Base-by-base conservation (phyloP, 1,140 invertebrate species). In the Drepana arcuata region DNA sequence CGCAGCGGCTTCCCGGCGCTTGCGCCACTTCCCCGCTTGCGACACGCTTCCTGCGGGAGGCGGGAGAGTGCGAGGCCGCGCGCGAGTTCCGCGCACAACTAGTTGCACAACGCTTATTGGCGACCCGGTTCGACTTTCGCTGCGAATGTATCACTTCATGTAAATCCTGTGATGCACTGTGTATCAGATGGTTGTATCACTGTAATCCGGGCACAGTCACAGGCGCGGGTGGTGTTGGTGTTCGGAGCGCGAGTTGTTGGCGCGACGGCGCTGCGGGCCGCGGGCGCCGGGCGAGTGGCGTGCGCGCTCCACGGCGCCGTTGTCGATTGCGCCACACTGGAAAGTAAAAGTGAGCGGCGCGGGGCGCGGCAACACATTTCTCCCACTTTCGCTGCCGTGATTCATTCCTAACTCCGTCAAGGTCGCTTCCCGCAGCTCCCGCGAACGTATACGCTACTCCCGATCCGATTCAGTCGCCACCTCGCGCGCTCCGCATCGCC, bases 321-420 rank as follows among this genome's bases (percentile, higher is more conserved):
- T 43, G 48, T 62, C 68, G 61, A 63, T 78, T 78, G 71, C 70
- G 70, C 71, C 74, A 77, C 66, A 67, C 66, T 71, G 59, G 79
- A 83, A 83, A 84, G 75, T 82, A 82, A 83, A 83, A 83, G 78
- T 82, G 64, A 80, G 61, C 62, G 71, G 69, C 56, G 63, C 63
- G 59, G 68, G 64, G 68, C 65, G 73, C 58, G 66, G 63, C 48
- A 4, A 21, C 55, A 59, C 73, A 78, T 79, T 82, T 83, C 80
- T 81, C 80, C 80, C 77, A 83, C 80, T 83, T 83, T 83, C 80
- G 77, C 73, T 59, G 64, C 48, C 44, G 66, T 81, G 77, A 81
- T 73, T 81, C 77, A 81, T 41, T 48, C 55, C 62, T 34, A 43
- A 34, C 42, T 38, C 37, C 49, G 44, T 58, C 72, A 78, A 78